phyloP scores from a whole-genome alignment of 2,113 vertebrate genomes.

The Notarius lentiginosus region DNA sequence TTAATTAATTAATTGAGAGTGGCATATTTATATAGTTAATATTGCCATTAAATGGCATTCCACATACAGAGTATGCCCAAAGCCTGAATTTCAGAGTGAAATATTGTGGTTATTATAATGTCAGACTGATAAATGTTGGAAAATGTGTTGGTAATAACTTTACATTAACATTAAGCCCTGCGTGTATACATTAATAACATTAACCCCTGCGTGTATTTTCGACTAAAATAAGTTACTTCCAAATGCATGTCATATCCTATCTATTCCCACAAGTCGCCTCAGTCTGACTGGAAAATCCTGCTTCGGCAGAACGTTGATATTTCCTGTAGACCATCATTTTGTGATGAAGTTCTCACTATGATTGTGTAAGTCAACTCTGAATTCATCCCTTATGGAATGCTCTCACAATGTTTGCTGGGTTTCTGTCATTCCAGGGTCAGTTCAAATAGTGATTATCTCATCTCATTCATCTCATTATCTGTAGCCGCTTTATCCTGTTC shows the following conservation, averaged over 20 bases:
- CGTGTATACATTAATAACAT: no score
- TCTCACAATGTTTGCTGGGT: neutral
- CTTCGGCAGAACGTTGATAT: neutral
- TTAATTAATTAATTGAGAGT: no score
- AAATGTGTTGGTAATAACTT: no score
- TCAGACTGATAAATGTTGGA: no score
- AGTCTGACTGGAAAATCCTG: neutral
- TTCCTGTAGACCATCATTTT: neutral
- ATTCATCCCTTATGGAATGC: neutral
- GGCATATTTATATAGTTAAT: neutral
- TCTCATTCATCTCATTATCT: no score
- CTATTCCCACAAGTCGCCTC: neutral
- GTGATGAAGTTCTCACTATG: neutral
- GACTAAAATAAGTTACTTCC: neutral
- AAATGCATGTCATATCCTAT: neutral
- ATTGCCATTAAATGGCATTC: neutral
- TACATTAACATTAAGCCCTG: no score
- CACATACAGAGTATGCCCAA: no score
- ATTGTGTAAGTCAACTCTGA: neutral
- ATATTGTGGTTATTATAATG: no score
- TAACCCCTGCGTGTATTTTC: no score
- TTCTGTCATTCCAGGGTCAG: neutral
- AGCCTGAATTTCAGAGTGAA: neutral
- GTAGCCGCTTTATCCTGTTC: no score
- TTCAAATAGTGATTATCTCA: neutral